Base-by-base conservation (phyloP, 2,888 invertebrate species). In the Drosophila dives region DNA sequence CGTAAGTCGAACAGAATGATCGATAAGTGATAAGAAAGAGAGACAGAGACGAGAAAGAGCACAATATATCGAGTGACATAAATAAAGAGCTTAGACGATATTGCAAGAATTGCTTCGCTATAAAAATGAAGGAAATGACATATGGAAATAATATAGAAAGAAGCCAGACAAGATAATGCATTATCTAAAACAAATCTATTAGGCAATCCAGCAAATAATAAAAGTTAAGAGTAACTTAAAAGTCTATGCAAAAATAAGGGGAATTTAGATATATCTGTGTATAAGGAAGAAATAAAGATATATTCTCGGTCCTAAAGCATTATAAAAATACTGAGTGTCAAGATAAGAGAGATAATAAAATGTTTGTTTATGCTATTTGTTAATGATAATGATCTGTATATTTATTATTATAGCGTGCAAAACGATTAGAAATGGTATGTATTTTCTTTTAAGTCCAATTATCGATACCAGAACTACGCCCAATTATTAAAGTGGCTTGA, bases 21-120 rank as follows among this genome's bases (percentile, higher is more conserved):
- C 64, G 58, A 72, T 72, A 71, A 72, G 45, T 58, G 58, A 63
- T 53, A 64, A 48, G 45, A 33, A 42, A 51, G 15, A 7, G 48
- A 7, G 33, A 20, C 1, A 6, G 12, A 32, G 17, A 36, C 32
- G 12, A 10, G 48, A 7, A 32, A 36, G 2, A 20, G 42, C 15
- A 12, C 20, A 51, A 33, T 20, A 20, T 6, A 11, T 29, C 17
- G 12, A 33, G 23, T 23, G 26, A 38, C 2, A 10, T 12, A 17
- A 8, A 34, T 64, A 32, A 1, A 40, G 26, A 29, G 50, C 49
- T 61, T 33, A 40, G 15, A 10, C n/a, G 38, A 40, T 15, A 42
- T 20, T 8, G 10, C 20, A 34, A 11, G 11, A 8, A 20, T 42
- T 10, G 5, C 34, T 0, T 8, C 12, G n/a, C 12, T 45, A 23